phyloP scores from a whole-genome alignment of 2,797 vertebrate genomes.

The Neosilurus mollespiculum region DNA sequence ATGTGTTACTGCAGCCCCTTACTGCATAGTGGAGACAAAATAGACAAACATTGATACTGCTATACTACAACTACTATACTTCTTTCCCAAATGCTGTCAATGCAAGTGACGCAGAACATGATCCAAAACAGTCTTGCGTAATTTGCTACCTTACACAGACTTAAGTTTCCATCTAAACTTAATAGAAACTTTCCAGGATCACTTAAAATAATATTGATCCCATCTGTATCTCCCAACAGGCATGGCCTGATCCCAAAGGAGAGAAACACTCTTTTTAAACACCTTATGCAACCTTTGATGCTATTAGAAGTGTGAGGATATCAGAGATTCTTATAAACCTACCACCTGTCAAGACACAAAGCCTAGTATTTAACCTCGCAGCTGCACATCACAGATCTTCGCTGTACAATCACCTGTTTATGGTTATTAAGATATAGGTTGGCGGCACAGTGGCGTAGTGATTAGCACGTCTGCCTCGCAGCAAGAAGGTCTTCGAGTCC shows the following conservation, averaged over 20 bases:
- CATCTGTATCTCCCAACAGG: background rate
- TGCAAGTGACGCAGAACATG: background rate
- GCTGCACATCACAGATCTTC: background rate
- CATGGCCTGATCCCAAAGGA: background rate
- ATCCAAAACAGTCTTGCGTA: background rate
- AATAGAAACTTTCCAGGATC: background rate
- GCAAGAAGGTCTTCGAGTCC: no score
- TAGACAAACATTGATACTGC: background rate
- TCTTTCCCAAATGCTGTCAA: background rate
- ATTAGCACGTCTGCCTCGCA: no score
- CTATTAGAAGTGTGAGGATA: background rate
- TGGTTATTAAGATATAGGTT: background rate
- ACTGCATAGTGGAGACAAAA: background rate
- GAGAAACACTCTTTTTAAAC: background rate
- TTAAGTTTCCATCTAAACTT: background rate
- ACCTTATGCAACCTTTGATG: background rate
- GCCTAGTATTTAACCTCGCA: background rate
- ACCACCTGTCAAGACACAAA: background rate
- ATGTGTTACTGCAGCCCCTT: background rate
- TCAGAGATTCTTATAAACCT: background rate
- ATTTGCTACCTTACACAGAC: background rate
- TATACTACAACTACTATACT: background rate
- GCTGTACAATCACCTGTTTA: background rate
- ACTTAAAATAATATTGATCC: background rate
- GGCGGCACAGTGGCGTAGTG: no score